These are phyloP conservation scores for Rhinichthys osculus DNA, from an alignment of 2,797 vertebrate genomes.

Conservation along the genomic window DNA sequence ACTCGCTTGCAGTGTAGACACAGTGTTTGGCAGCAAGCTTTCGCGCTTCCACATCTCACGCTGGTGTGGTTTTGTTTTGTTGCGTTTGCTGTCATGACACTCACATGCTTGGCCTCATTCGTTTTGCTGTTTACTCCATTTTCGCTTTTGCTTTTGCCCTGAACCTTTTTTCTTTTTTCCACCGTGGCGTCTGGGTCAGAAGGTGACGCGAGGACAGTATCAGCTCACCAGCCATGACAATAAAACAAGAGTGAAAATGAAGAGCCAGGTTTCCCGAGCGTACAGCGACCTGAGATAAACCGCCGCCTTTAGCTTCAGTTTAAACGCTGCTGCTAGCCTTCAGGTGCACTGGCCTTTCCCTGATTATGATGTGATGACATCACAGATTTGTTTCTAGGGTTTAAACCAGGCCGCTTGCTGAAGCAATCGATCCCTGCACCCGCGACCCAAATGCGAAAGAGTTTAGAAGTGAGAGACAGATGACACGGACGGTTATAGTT, in stretches of 20 bases:
- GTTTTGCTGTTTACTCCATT: constrained; percentile 43
- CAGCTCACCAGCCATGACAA: background rate
- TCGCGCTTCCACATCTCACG: background rate
- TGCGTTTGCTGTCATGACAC: constrained; percentile 32
- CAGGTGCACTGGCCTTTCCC: constrained; percentile 3
- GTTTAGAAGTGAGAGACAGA: constrained; percentile 11
- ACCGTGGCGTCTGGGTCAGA: constrained; percentile 22
- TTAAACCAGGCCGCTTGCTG: background rate
- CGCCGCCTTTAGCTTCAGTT: background rate
- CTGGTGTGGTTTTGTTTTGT: constrained; percentile 31
- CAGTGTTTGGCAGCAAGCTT: constrained; percentile 16
- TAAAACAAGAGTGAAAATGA: constrained; percentile 22
- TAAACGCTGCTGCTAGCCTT: constrained; percentile 7
- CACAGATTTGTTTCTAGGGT: constrained; percentile 7
- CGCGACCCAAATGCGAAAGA: background rate
- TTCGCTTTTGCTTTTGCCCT: constrained; percentile 18
- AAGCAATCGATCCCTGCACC: constrained; percentile 10
- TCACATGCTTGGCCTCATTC: constrained; percentile 40
- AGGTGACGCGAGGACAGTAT: constrained; percentile 34
- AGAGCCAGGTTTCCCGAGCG: background rate
- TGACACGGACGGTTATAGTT: background rate
- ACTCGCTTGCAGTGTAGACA: background rate
- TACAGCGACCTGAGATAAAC: background rate
- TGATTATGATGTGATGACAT: background rate
- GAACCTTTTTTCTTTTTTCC: constrained; percentile 17